A percentile compares a stretch with the other conserved stretches of the same genome.
These are phyloP conservation scores for Peromyscus attwateri DNA, from an alignment of 2,797 vertebrate species.

Conservation along the genomic window DNA sequence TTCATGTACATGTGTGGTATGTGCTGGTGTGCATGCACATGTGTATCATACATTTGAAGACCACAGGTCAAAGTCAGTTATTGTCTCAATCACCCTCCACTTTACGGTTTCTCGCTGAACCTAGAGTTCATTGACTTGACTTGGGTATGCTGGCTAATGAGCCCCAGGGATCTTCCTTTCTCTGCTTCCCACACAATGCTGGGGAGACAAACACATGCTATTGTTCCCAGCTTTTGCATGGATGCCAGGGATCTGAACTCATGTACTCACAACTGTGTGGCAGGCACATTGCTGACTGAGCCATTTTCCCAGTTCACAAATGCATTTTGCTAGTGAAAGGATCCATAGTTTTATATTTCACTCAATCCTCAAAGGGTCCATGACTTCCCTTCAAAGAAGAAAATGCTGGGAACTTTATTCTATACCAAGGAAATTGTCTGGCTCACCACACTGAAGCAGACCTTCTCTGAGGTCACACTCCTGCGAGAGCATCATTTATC, in stretches of 20 bases:
- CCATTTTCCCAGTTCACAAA: neutral
- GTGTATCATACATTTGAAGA: neutral
- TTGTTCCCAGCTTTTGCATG: neutral
- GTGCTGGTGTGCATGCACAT: neutral
- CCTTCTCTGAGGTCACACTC: neutral
- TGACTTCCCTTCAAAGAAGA: neutral
- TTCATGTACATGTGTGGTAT: neutral
- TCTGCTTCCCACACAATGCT: neutral
- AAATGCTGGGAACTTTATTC: constrained; percentile 29
- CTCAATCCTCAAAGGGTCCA: neutral
- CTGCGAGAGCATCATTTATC: constrained; percentile 53
- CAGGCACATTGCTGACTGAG: neutral
- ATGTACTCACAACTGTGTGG: neutral
- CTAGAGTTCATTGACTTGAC: neutral
- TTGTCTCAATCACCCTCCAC: neutral
- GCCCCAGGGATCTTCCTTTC: too few species aligned
- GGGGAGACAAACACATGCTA: neutral
- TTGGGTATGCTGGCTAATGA: neutral
- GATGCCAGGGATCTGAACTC: neutral
- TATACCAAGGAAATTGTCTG: neutral
- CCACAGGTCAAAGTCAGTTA: neutral
- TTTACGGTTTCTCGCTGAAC: neutral
- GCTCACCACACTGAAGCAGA: neutral
- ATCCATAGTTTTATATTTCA: neutral
- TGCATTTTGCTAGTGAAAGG: neutral